These are phyloP conservation scores for Remorina albescens DNA, from an alignment of 2,797 vertebrate genomes.

Conservation along the genomic window DNA sequence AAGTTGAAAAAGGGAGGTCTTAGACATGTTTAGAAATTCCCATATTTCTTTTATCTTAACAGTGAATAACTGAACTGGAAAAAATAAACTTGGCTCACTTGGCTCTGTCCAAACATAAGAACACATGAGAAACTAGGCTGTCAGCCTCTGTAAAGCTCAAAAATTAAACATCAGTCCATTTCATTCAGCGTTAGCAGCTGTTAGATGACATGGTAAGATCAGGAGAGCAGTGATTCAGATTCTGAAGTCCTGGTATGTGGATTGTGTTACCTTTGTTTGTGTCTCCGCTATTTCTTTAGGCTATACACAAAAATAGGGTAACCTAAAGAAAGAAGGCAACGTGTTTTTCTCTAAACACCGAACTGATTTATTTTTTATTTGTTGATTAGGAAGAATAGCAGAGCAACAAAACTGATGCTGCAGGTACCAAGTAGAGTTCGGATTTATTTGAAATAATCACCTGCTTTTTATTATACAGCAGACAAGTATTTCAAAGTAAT, in stretches of 20 bases:
- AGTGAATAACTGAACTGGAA: not conserved
- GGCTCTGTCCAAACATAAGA: not conserved
- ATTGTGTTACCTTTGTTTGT: no score
- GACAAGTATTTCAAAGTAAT: slow-evolving; percentile 25
- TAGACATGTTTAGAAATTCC: not conserved
- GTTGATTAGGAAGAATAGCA: not conserved
- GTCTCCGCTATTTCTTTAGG: no score
- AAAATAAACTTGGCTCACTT: not conserved
- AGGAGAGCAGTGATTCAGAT: no score
- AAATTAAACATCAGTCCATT: not conserved
- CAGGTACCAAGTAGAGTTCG: not conserved
- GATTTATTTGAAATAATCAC: slow-evolving; percentile 3
- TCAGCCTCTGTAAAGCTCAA: not conserved
- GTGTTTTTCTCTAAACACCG: not conserved
- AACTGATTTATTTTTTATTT: not conserved
- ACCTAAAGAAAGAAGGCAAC: no score
- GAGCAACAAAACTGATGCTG: not conserved
- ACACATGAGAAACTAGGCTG: not conserved
- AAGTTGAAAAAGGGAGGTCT: not conserved
- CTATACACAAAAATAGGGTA: no score
- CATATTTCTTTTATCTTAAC: not conserved
- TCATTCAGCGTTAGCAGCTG: not conserved
- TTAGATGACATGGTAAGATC: no score
- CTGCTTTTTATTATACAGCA: slow-evolving; percentile 13
- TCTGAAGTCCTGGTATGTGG: no score